These are phyloP conservation scores for Hydra vulgaris DNA, from an alignment of 30 jellyfish, hydroid and myxozoan species.

Conservation along the genomic window DNA sequence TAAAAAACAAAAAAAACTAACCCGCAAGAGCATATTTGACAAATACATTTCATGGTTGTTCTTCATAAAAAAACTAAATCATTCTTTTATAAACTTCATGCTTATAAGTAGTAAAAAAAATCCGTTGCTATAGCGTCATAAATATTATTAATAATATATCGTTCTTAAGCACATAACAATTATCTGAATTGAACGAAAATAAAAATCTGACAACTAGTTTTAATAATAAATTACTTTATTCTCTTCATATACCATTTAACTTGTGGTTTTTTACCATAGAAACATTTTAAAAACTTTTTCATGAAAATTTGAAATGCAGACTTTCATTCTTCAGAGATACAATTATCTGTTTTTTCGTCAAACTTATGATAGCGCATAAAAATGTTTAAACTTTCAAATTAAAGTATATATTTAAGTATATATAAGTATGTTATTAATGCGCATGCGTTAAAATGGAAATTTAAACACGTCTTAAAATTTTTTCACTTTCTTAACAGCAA, in stretches of 20 bases:
- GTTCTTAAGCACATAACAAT: not conserved
- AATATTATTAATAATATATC: not conserved
- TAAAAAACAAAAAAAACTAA: not conserved
- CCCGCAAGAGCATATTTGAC: not conserved
- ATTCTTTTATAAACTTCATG: too few species aligned
- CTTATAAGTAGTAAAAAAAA: too few species aligned
- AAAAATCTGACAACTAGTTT: not conserved
- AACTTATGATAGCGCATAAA: not conserved
- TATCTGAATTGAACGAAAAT: not conserved
- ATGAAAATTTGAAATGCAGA: too few species aligned
- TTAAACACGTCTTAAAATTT: not conserved
- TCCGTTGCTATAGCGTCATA: not conserved
- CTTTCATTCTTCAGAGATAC: not conserved
- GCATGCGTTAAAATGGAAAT: too few species aligned
- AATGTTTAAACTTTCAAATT: too few species aligned
- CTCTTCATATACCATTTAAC: not conserved
- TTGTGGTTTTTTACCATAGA: not conserved
- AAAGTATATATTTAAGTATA: too few species aligned
- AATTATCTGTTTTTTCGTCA: not conserved
- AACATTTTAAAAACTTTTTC: not conserved
- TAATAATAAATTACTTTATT: too few species aligned
- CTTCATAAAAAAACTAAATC: too few species aligned
- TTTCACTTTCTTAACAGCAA: not conserved
- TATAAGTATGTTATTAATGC: too few species aligned
- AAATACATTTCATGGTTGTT: not conserved